Base-by-base conservation (phyloP, 1,140 invertebrate species). In the Coenobita brevimanus region DNA sequence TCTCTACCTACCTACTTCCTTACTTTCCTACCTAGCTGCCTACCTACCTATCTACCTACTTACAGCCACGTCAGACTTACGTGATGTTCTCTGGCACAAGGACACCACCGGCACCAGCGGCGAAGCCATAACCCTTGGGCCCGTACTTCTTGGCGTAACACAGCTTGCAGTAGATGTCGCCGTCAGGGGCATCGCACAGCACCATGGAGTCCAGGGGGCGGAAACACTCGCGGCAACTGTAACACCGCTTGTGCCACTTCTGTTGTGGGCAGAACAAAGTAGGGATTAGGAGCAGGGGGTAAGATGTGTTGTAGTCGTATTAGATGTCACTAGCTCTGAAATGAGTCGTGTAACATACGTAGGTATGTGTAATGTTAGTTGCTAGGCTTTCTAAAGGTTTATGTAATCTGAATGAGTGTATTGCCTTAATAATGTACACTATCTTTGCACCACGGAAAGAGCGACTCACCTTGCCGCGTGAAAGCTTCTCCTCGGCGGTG, bases 401-500 rank as follows among this genome's bases (percentile, higher is more conserved):
- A n/a, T n/a, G n/a, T n/a, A n/a, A n/a, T n/a, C n/a, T n/a, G n/a
- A n/a, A n/a, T n/a, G n/a, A n/a, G n/a, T n/a, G n/a, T n/a, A n/a
- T n/a, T n/a, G n/a, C n/a, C n/a, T n/a, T n/a, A n/a, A n/a, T n/a
- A n/a, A n/a, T n/a, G 6, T 43, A 17, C 4, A 62, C 43, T n/a
- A n/a, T n/a, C 0, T 10, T 21, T 27, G 21, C 3, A 17, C 6
- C 0, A 46, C 8, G 43, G 13, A 13, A 46, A 8, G n/a, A 8
- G 33, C 27, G 30, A 33, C 30, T 80, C 21, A 84, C 88, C 80
- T 79, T 89, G 95, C 95, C 89, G 96, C 96, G 93, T 91, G 97
- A 97, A 60, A 98, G 94, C 93, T 97, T 97, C 93, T 98, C 97
- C 93, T 98, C 97, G 90, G 97, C 97, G 64, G 97, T 97, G 92